Conservation (phyloP, 2,113 vertebrate genomes). For the Otolemur garnettii region DNA sequence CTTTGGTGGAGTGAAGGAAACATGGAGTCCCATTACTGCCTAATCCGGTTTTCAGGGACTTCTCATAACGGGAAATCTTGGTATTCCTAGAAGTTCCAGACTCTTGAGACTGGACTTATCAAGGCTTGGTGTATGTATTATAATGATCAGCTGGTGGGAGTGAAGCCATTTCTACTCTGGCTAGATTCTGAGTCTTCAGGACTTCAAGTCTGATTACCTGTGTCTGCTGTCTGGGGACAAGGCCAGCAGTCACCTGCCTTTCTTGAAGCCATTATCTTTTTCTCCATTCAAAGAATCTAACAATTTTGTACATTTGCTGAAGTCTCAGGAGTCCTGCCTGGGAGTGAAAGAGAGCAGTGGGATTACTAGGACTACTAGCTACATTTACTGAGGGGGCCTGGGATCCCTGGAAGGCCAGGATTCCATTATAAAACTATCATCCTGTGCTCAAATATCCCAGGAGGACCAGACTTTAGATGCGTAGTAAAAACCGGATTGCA, state of each 20-base stretch:
- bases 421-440: neutral
- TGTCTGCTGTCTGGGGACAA: neutral
- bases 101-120: neutral
- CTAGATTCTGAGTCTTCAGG: neutral
- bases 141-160: neutral
- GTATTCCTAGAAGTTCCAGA: neutral
- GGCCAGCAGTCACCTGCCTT: neutral
- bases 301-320: constrained; percentile 10
- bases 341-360: neutral
- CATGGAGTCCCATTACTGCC: rapidly evolving
- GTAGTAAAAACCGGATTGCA: neutral
- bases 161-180: neutral
- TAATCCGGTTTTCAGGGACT: neutral
- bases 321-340: neutral
- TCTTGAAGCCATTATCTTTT: neutral
- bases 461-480: neutral
- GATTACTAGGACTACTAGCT: too few species aligned
- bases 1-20: neutral
- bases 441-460: neutral
- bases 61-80: neutral
- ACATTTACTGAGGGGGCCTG: neutral
- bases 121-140: neutral
- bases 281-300: neutral
- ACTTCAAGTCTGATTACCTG: too few species aligned
- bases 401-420: neutral